Evolutionary conservation across 2,797 vertebrate genomes (phyloP).

Genomic region (Cercopithecus petaurista): DNA sequence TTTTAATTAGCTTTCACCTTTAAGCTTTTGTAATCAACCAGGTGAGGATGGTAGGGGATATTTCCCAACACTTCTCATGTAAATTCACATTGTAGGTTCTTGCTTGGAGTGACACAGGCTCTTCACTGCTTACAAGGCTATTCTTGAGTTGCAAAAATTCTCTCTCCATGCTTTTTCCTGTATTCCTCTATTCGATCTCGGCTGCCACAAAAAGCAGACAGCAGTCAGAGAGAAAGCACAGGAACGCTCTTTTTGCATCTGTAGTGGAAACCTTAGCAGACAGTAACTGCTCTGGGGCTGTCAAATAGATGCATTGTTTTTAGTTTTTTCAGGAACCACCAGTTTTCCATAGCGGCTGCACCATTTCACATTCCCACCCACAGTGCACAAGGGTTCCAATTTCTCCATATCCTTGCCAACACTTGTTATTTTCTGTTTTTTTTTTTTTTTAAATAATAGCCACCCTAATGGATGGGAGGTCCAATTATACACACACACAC

Average conservation of each 20-base stretch:
- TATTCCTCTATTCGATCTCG: not conserved
- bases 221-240: not conserved
- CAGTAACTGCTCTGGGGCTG: not conserved
- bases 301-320: not conserved
- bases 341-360: not conserved
- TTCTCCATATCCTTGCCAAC: not conserved
- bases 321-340: not conserved
- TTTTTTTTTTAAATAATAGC: not conserved
- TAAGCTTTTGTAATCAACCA: not conserved
- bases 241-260: not conserved
- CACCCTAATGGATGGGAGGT: not conserved
- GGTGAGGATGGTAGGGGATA: not conserved
- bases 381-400: rapidly evolving
- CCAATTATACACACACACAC: too few species aligned
- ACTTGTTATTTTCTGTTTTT: not conserved
- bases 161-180: not conserved
- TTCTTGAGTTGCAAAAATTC: not conserved
- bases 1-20: not conserved
- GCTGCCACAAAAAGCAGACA: not conserved
- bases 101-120: not conserved
- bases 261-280: not conserved
- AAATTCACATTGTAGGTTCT: not conserved
- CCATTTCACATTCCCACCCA: not conserved
- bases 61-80: not conserved
- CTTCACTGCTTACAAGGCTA: not conserved